phyloP scores from a whole-genome alignment of 2,113 vertebrate genomes.

The Neogobius melanostomus region DNA sequence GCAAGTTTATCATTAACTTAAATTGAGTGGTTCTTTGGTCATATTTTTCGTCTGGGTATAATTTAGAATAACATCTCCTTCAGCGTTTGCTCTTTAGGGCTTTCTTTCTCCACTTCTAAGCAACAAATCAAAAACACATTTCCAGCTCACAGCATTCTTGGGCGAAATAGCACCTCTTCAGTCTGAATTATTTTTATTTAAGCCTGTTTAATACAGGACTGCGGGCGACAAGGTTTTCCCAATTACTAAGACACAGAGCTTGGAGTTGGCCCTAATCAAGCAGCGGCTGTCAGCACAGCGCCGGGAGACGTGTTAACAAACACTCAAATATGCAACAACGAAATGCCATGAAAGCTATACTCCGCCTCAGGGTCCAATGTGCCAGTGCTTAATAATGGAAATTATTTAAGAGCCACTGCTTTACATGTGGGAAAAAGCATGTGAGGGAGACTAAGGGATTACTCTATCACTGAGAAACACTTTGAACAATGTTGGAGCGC shows the following conservation, averaged over 20 bases:
- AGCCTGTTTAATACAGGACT: not conserved
- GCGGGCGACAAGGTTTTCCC: slow-evolving; percentile 2
- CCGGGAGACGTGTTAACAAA: slow-evolving; percentile 12
- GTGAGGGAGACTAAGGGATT: not conserved
- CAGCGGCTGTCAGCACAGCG: slow-evolving; percentile 4
- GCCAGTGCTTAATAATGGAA: slow-evolving; percentile 26
- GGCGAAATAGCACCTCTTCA: slow-evolving; percentile 6
- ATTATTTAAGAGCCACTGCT: slow-evolving; percentile 12
- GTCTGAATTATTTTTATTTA: slow-evolving; percentile 8
- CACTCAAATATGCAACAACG: slow-evolving; percentile 13
- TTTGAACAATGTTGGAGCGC: not conserved
- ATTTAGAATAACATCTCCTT: not conserved
- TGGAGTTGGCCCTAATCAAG: slow-evolving; percentile 13
- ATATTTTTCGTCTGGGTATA: not conserved
- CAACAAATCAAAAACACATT: not conserved
- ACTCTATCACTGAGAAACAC: slow-evolving; percentile 1
- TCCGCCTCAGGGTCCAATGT: not conserved
- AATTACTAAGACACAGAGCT: not conserved
- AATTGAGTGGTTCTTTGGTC: not conserved
- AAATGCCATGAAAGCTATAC: slow-evolving; percentile 7
- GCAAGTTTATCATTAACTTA: not conserved
- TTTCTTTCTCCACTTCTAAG: not conserved
- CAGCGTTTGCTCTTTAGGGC: not conserved
- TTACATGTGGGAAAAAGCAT: slow-evolving; percentile 1
- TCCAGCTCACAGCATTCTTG: not conserved